These are phyloP conservation scores for Rattus rattus DNA, from an alignment of 2,113 vertebrate genomes.

Conservation along the genomic window DNA sequence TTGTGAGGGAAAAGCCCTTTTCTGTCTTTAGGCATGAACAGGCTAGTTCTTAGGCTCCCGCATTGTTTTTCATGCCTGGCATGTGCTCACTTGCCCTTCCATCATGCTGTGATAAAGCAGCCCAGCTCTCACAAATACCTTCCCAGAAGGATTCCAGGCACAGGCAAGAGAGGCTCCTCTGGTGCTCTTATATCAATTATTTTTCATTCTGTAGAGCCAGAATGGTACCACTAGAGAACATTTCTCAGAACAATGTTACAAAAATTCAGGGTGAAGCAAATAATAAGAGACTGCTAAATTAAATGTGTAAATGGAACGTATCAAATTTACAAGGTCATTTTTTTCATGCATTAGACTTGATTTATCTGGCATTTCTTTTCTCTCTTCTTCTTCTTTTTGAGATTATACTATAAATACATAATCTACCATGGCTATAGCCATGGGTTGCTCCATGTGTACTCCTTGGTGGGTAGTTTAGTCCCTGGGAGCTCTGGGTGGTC, in stretches of 20 bases:
- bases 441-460: too few relatives aligned
- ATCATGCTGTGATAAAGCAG: background rate
- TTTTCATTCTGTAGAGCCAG: background rate
- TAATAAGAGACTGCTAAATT: background rate
- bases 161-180: background rate
- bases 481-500: too few relatives aligned
- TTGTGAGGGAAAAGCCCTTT: background rate
- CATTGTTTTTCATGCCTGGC: background rate
- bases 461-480: too few relatives aligned
- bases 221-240: background rate
- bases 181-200: background rate
- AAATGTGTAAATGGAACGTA: background rate
- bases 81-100: too few relatives aligned
- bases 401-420: background rate
- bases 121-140: background rate
- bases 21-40: background rate
- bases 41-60: background rate
- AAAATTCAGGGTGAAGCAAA: background rate
- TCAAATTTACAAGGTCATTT: background rate
- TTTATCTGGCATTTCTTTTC: background rate
- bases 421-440: too few relatives aligned
- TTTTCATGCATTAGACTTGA: background rate
- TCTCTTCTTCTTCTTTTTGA: background rate
- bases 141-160: background rate
- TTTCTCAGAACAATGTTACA: slow-evolving; percentile 9